Evolutionary conservation across 2,797 vertebrate genomes (phyloP).

Genomic region (Brachyalestes nurse): DNA sequence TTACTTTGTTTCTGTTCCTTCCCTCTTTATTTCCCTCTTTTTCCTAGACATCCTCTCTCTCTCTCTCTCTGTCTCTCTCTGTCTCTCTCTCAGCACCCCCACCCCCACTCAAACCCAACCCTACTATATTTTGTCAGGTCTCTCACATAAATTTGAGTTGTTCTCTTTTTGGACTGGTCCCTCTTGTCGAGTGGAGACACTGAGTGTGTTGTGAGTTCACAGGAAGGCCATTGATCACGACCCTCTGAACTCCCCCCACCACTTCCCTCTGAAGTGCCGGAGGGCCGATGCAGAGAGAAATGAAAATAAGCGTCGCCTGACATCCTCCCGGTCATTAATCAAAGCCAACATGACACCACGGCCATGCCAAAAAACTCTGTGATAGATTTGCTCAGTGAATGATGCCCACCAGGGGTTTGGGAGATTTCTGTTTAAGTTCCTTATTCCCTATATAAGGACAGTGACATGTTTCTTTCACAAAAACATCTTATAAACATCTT

Average conservation of each 20-base stretch:
- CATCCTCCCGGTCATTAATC: slow-evolving; percentile 68
- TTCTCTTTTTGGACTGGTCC: not conserved
- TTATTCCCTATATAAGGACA: slow-evolving; percentile 32
- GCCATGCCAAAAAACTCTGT: slow-evolving; percentile 60
- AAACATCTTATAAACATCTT: too few species aligned
- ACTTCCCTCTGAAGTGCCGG: slow-evolving; percentile 42
- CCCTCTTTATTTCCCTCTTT: not conserved
- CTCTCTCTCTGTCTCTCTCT: not conserved
- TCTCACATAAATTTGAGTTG: slow-evolving; percentile 29
- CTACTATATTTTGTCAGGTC: slow-evolving; percentile 19
- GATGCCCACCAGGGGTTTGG: slow-evolving; percentile 56
- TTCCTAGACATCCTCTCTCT: not conserved
- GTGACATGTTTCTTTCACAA: slow-evolving; percentile 23
- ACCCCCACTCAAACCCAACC: too few species aligned
- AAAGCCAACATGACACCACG: slow-evolving; percentile 54
- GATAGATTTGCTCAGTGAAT: slow-evolving; percentile 69
- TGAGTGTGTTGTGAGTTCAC: slow-evolving; percentile 18
- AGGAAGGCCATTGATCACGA: slow-evolving; percentile 32
- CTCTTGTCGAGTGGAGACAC: slow-evolving; percentile 7
- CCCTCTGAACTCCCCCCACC: not conserved
- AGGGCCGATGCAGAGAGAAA: slow-evolving; percentile 38
- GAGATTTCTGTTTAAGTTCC: slow-evolving; percentile 35
- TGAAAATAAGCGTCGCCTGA: slow-evolving; percentile 55
- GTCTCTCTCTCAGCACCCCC: too few species aligned
- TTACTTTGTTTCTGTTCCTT: not conserved